Conservation (phyloP, 2,888 invertebrate species). For the Tineola bisselliella region DNA sequence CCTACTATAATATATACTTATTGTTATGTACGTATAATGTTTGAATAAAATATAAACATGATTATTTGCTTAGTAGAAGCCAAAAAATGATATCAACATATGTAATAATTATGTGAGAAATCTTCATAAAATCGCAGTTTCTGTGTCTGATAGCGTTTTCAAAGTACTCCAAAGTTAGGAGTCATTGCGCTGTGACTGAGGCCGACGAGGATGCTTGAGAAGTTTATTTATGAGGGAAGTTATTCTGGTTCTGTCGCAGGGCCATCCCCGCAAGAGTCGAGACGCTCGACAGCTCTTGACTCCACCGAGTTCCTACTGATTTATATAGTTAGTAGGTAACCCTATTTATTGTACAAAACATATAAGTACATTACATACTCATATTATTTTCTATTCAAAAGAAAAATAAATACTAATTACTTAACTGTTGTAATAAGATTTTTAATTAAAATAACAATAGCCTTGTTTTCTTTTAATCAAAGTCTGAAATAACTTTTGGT, state of each 20-base stretch:
- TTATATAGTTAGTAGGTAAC: not conserved
- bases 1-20: too few species aligned
- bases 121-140: not conserved
- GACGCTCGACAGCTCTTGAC: constrained; percentile 9
- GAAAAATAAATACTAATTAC: too few species aligned
- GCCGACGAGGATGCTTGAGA: constrained; percentile 32
- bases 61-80: too few species aligned
- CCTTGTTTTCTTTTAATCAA: too few species aligned
- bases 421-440: too few species aligned
- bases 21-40: too few species aligned
- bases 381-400: too few species aligned
- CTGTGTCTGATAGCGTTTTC: constrained; percentile 6
- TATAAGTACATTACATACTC: too few species aligned
- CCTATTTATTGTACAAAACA: not conserved
- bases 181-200: constrained; percentile 15
- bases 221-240: constrained; percentile 51
- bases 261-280: constrained; percentile 1
- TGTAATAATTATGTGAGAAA: not conserved
- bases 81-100: too few species aligned
- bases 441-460: too few species aligned
- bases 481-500: too few species aligned
- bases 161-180: not conserved
- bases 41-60: too few species aligned
- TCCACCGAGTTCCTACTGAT: not conserved
- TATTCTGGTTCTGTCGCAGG: constrained; percentile 15